These are phyloP conservation scores for Etheostoma perlongum DNA, from an alignment of 2,797 vertebrate species.

Conservation along the genomic window DNA sequence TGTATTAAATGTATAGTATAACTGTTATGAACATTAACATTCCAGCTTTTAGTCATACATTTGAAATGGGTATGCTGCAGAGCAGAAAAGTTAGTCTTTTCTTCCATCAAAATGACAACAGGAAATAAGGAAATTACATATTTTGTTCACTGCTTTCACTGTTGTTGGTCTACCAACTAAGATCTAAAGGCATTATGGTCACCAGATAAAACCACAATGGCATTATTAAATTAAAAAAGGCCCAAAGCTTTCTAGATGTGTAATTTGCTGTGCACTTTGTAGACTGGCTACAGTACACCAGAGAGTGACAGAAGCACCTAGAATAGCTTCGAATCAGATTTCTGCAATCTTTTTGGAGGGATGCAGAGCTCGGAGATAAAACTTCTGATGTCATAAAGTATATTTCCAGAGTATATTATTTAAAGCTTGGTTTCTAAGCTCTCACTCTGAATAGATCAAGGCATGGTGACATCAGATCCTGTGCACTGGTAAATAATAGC, in stretches of 20 bases:
- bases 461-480: conserved; percentile 14
- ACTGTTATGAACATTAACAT: background rate
- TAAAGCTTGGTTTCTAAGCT: conserved; percentile 10
- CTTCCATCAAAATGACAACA: conserved; percentile 25
- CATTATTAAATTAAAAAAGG: conserved; percentile 25
- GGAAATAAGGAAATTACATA: conserved; percentile 44
- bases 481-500: background rate
- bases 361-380: background rate
- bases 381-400: conserved; percentile 40
- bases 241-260: conserved; percentile 45
- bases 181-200: conserved; percentile 13
- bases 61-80: background rate
- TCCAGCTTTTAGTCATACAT: background rate
- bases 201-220: conserved; percentile 27
- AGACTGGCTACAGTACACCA: conserved; percentile 34
- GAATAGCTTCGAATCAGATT: conserved; percentile 40
- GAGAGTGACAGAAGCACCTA: conserved; percentile 23
- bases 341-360: conserved; percentile 8
- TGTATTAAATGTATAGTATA: background rate
- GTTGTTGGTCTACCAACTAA: conserved; percentile 45
- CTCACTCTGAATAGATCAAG: background rate
- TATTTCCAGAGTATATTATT: conserved; percentile 39
- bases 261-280: conserved; percentile 46
- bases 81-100: conserved; percentile 9
- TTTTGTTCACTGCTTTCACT: conserved; percentile 27